Conservation (phyloP, 2,888 invertebrate genomes). For the Thysanoteuthis rhombus region DNA sequence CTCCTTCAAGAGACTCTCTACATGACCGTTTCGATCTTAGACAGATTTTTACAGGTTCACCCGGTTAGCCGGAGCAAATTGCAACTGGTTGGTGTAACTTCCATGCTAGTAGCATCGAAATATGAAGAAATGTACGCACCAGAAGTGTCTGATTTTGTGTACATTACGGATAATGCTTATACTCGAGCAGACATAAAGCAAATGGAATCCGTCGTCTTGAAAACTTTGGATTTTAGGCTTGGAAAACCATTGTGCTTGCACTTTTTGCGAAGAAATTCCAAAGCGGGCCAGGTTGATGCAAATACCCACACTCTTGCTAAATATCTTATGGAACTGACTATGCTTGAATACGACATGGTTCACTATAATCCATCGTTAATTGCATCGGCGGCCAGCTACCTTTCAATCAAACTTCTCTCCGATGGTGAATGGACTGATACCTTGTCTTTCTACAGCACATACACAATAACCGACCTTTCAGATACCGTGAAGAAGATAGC, state of each 20-base stretch:
- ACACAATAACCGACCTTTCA: conserved; percentile 76
- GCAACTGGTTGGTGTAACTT: conserved; percentile 88
- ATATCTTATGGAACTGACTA: conserved; percentile 86
- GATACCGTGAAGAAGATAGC: conserved; percentile 79
- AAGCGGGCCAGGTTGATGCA: conserved; percentile 75
- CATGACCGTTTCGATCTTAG: conserved; percentile 86
- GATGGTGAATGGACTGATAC: conserved; percentile 72
- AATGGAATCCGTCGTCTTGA: conserved; percentile 85
- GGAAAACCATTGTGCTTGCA: conserved; percentile 88
- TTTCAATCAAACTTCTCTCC: conserved; percentile 73
- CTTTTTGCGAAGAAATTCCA: conserved; percentile 80
- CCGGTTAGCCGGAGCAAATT: conserved; percentile 77
- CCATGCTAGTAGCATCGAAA: conserved; percentile 90
- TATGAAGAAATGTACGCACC: conserved; percentile 94
- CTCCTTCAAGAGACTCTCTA: conserved; percentile 89
- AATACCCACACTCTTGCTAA: conserved; percentile 84
- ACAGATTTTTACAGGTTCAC: conserved; percentile 84
- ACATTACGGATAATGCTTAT: conserved; percentile 89
- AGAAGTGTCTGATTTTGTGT: conserved; percentile 87
- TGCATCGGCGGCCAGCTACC: conserved; percentile 82
- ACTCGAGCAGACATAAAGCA: conserved; percentile 79
- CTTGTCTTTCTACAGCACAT: conserved; percentile 81
- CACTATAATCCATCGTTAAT: conserved; percentile 82
- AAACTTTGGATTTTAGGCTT: conserved; percentile 81
- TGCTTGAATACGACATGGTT: conserved; percentile 83